A percentile compares a stretch with the other conserved stretches of the same genome.
phyloP scores from a whole-genome alignment of 2,797 vertebrate genomes.

The Hybognathus amarus region DNA sequence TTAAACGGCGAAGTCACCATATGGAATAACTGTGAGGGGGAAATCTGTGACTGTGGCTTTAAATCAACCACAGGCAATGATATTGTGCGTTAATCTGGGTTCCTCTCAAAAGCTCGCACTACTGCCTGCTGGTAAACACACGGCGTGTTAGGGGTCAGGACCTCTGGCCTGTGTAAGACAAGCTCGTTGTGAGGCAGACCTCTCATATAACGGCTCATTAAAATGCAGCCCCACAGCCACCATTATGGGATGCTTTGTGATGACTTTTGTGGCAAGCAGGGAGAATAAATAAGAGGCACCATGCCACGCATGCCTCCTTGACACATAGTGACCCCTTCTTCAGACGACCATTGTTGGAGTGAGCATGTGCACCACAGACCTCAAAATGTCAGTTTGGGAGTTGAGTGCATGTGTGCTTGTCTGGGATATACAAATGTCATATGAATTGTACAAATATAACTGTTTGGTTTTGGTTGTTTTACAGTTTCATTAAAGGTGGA shows the following conservation, averaged over 20 bases:
- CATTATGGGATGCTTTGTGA: constrained; percentile 51
- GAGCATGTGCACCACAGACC: constrained; percentile 32
- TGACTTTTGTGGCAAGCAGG: constrained; percentile 40
- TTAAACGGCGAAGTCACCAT: constrained; percentile 27
- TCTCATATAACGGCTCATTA: constrained; percentile 58
- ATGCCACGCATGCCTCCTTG: constrained; percentile 39
- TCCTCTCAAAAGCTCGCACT: constrained; percentile 18
- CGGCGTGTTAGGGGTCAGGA: constrained; percentile 36
- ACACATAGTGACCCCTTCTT: constrained; percentile 52
- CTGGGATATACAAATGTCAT: not conserved
- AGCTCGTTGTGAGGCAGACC: constrained; percentile 46
- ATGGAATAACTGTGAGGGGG: constrained; percentile 39
- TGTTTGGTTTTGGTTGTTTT: too few relatives aligned
- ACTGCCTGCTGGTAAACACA: constrained; percentile 45
- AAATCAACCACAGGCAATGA: constrained; percentile 29
- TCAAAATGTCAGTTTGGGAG: constrained; percentile 14
- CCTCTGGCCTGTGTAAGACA: constrained; percentile 54
- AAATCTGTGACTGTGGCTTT: constrained; percentile 16
- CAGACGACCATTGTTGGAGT: constrained; percentile 29
- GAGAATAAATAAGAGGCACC: constrained; percentile 58
- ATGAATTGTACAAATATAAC: not conserved
- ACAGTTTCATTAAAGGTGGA: too few relatives aligned
- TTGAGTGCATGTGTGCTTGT: not conserved
- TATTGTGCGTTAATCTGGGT: constrained; percentile 36
- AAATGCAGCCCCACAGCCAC: constrained; percentile 59